These are phyloP conservation scores for Pecten maximus DNA, from an alignment of 2,888 invertebrate species.

Conservation along the genomic window DNA sequence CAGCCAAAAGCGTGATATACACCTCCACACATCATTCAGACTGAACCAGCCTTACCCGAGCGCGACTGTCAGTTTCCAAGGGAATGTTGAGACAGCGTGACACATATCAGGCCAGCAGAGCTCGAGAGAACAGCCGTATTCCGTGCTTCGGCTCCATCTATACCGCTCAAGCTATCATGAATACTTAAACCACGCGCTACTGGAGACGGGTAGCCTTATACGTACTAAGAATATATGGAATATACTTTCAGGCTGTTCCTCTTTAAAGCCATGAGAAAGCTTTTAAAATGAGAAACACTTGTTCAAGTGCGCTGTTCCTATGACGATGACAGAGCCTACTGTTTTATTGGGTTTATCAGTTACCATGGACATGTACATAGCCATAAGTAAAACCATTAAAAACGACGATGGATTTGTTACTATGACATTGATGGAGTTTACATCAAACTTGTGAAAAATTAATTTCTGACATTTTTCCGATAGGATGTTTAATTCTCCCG, in stretches of 20 bases:
- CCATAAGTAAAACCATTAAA: not conserved
- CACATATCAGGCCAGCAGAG: not conserved
- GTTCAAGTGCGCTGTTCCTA: not conserved
- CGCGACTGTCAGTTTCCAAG: not conserved
- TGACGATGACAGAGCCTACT: not conserved
- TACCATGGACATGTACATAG: not conserved
- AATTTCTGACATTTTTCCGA: not conserved
- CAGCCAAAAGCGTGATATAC: not conserved
- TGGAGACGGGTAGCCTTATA: not conserved
- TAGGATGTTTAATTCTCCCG: not conserved
- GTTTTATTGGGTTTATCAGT: not conserved
- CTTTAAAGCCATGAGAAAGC: not conserved
- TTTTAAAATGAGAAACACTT: constrained; percentile 14
- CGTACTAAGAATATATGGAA: not conserved
- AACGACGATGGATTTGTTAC: not conserved
- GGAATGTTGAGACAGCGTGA: not conserved
- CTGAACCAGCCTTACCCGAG: not conserved
- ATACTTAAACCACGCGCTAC: not conserved
- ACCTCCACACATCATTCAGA: not conserved
- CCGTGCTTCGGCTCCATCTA: not conserved
- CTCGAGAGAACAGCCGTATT: not conserved
- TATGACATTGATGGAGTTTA: not conserved
- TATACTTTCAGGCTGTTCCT: not conserved
- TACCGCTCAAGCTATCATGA: not conserved
- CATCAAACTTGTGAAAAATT: not conserved